Percentiles rank a stretch among this genome's conserved stretches.
phyloP scores from a whole-genome alignment of 2,888 invertebrate genomes.

The Lomographa bimaculata region DNA sequence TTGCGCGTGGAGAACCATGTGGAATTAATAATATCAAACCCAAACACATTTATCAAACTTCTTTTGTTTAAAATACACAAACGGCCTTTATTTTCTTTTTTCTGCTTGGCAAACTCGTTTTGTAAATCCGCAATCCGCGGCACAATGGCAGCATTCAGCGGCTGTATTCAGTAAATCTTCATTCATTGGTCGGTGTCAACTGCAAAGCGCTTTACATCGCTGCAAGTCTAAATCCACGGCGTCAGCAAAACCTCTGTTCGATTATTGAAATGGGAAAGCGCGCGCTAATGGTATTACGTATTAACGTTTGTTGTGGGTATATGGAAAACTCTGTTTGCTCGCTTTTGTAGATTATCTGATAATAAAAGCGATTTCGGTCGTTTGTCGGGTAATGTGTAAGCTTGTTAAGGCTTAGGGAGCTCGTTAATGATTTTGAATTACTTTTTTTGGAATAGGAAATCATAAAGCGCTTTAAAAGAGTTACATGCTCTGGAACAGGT shows the following conservation, averaged over 20 bases:
- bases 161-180: slow-evolving; percentile 50
- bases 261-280: slow-evolving; percentile 43
- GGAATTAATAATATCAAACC: no score
- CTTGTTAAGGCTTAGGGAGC: slow-evolving; percentile 12
- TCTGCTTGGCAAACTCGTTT: slow-evolving; percentile 10
- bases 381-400: slow-evolving; percentile 12
- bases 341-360: slow-evolving; percentile 25
- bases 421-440: slow-evolving; percentile 16
- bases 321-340: slow-evolving; percentile 22
- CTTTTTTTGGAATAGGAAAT: slow-evolving; percentile 4
- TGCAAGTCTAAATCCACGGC: slow-evolving; percentile 23
- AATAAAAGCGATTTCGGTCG: slow-evolving; percentile 16
- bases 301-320: slow-evolving; percentile 34
- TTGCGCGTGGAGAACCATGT: no score
- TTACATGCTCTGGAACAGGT: no score
- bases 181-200: slow-evolving; percentile 44
- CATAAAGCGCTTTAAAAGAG: background rate
- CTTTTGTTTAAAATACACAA: no score
- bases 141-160: slow-evolving; percentile 33
- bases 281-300: slow-evolving; percentile 40
- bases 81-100: slow-evolving; percentile 1
- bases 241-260: slow-evolving; percentile 41
- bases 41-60: no score
- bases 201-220: slow-evolving; percentile 40
- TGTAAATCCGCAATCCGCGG: slow-evolving; percentile 14